phyloP scores from a whole-genome alignment of 2,113 vertebrate species.

The Actenoides hombroni region DNA sequence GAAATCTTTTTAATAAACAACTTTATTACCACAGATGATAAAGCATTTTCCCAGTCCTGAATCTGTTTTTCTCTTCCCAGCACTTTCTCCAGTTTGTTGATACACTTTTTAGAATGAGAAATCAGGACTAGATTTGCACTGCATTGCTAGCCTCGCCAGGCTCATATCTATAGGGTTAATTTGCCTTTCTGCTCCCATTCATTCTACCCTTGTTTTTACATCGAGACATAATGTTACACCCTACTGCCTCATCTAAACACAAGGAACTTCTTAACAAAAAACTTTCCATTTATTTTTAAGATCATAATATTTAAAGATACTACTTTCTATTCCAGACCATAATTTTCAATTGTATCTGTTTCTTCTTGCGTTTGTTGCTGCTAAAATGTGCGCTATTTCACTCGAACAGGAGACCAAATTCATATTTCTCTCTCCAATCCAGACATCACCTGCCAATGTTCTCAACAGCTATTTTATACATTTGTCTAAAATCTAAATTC shows the following conservation, averaged over 20 bases:
- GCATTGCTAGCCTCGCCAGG: background rate
- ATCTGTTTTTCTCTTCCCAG: background rate
- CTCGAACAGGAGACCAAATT: background rate
- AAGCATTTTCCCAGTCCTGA: background rate
- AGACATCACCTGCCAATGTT: background rate
- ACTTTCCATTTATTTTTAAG: background rate
- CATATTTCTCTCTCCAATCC: background rate
- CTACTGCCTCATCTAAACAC: background rate
- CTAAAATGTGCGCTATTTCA: background rate
- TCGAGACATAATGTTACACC: background rate
- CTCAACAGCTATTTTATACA: background rate
- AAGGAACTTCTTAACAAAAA: background rate
- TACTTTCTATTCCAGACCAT: fast-evolving
- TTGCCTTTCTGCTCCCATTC: background rate
- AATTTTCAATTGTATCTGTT: background rate
- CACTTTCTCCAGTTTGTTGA: background rate
- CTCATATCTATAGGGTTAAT: background rate
- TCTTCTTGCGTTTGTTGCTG: background rate
- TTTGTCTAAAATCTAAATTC: background rate
- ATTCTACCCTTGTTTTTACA: background rate
- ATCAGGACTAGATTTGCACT: background rate
- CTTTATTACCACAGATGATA: background rate
- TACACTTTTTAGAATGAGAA: background rate
- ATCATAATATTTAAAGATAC: background rate
- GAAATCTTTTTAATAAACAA: background rate